phyloP scores from a whole-genome alignment of 2,113 vertebrate species.

The Triplophysa tibetana region DNA sequence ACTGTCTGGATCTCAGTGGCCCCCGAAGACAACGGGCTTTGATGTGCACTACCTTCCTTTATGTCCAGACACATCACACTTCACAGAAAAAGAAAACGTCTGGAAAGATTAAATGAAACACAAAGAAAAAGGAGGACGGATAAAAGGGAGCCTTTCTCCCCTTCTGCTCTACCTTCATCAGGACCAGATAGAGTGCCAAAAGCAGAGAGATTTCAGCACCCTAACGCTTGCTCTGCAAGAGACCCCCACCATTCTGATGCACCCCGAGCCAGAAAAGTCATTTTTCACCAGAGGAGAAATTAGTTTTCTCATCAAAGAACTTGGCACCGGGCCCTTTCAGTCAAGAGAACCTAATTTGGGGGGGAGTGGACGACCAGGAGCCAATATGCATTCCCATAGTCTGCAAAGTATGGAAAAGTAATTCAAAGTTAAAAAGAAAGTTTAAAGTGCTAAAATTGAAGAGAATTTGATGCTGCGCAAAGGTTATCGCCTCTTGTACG shows the following conservation, averaged over 20 bases:
- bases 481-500: not conserved
- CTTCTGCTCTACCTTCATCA: constrained; percentile 45
- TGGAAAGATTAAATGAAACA: constrained; percentile 34
- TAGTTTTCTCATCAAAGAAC: constrained; percentile 38
- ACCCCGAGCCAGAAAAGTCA: constrained; percentile 25
- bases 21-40: constrained; percentile 45
- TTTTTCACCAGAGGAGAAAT: constrained; percentile 13
- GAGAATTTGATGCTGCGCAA: not conserved
- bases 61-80: constrained; percentile 40
- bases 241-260: not conserved
- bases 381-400: constrained; percentile 25
- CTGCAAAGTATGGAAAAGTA: constrained; percentile 7
- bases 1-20: constrained; percentile 31
- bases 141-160: not conserved
- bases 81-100: constrained; percentile 11
- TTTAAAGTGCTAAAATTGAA: not conserved
- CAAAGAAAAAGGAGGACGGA: constrained; percentile 12
- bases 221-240: constrained; percentile 3
- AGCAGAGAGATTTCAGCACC: constrained; percentile 21
- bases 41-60: constrained; percentile 50
- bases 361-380: not conserved
- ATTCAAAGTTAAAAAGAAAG: not conserved
- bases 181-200: constrained; percentile 2
- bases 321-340: constrained; percentile 11
- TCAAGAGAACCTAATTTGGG: constrained; percentile 9